phyloP scores from a whole-genome alignment of 2,797 vertebrate genomes.

The Staurois parvus region DNA sequence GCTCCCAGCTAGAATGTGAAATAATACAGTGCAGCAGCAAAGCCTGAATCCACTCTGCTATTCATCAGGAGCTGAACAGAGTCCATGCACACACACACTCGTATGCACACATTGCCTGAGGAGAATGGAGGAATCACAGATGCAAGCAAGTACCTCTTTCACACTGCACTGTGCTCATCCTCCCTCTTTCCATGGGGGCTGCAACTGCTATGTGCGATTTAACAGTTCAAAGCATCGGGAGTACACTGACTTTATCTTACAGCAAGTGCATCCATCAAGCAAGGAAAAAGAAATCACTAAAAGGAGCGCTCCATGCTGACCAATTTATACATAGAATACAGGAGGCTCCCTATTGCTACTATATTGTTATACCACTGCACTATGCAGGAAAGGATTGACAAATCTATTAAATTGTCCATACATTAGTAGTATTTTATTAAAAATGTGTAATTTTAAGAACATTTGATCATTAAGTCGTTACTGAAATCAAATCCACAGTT shows the following conservation, averaged over 20 bases:
- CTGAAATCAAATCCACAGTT: too few species aligned
- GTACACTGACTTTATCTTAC: background rate
- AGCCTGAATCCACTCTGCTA: constrained; percentile 43
- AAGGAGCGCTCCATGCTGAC: too few species aligned
- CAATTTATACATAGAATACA: too few species aligned
- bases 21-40: constrained; percentile 43
- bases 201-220: constrained; percentile 25
- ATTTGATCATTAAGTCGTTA: too few species aligned
- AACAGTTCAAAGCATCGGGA: constrained; percentile 25
- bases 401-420: too few species aligned
- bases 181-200: background rate
- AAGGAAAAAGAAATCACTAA: background rate
- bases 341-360: too few species aligned
- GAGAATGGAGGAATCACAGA: constrained; percentile 63
- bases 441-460: too few species aligned
- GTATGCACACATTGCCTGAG: constrained; percentile 58
- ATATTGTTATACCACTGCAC: too few species aligned
- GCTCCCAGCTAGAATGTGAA: constrained; percentile 54
- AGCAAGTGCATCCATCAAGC: constrained; percentile 12
- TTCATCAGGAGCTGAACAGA: constrained; percentile 63
- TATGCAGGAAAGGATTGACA: too few species aligned
- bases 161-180: constrained; percentile 40
- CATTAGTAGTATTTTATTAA: too few species aligned
- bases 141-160: constrained; percentile 64
- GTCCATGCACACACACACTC: constrained; percentile 57